A percentile compares a stretch with the other conserved stretches of the same genome.
These are phyloP conservation scores for Cassiopea andromeda DNA, from an alignment of 30 jellyfish, hydroid and myxozoan genomes.

Conservation along the genomic window DNA sequence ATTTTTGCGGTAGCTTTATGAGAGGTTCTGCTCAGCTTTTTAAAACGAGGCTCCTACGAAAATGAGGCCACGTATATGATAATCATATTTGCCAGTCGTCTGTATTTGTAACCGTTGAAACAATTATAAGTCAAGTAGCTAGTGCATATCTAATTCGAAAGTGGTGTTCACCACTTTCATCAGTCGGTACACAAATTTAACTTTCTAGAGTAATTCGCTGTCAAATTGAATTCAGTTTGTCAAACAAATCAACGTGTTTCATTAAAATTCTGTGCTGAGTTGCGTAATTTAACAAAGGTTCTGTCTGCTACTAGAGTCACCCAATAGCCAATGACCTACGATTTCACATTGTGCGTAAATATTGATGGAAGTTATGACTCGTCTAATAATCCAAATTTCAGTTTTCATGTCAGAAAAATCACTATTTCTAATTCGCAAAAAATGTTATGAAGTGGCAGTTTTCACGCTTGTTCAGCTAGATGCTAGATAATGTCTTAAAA, in stretches of 20 bases:
- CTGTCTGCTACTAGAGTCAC: background rate
- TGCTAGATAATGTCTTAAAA: background rate
- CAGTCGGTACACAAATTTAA: background rate
- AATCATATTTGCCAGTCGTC: background rate
- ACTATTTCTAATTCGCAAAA: background rate
- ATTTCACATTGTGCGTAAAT: background rate
- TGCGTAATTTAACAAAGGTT: background rate
- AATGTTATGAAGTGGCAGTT: background rate
- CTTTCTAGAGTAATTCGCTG: background rate
- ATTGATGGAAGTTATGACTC: background rate
- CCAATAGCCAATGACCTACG: background rate
- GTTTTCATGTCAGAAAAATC: background rate
- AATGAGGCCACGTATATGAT: background rate
- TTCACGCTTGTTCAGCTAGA: background rate
- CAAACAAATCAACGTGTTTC: background rate
- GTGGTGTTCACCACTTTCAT: background rate
- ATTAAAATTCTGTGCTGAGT: background rate
- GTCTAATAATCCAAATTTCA: background rate
- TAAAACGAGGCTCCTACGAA: background rate
- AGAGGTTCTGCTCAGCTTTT: no score
- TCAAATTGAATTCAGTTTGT: background rate
- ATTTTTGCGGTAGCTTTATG: no score
- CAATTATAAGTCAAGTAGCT: background rate
- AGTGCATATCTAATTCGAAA: no score
- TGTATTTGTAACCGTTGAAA: background rate